phyloP scores from a whole-genome alignment of 2,113 vertebrate species.

The Oceanites oceanicus region DNA sequence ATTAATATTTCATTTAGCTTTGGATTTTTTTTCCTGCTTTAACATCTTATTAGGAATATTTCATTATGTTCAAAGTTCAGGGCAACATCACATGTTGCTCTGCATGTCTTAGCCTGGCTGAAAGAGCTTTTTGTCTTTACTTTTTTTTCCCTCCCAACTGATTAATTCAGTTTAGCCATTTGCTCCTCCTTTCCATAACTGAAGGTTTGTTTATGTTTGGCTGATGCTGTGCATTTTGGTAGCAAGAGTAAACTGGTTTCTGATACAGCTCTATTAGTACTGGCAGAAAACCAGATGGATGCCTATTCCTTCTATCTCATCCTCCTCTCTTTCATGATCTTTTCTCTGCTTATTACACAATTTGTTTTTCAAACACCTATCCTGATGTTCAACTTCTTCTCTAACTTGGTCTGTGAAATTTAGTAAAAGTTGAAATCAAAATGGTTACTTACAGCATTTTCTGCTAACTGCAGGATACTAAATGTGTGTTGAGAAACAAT shows the following conservation, averaged over 20 bases:
- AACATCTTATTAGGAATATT: not conserved
- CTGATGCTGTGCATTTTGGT: not conserved
- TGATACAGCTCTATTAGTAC: not conserved
- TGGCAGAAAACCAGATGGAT: not conserved
- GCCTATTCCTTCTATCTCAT: not conserved
- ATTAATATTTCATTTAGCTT: not conserved
- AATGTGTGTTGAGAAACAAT: not conserved
- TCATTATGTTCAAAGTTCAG: constrained; percentile 9
- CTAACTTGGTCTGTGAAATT: not conserved
- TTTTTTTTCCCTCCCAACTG: not conserved
- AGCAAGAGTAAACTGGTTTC: constrained; percentile 7
- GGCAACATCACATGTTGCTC: constrained; percentile 21
- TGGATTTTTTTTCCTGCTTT: not conserved
- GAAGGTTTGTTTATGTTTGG: constrained; percentile 6
- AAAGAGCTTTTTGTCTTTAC: constrained; percentile 37
- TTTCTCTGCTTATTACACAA: not conserved
- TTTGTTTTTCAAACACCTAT: not conserved
- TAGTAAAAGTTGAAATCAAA: not conserved
- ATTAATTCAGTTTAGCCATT: not conserved
- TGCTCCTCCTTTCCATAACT: not conserved
- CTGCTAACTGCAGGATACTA: not conserved
- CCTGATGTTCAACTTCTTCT: not conserved
- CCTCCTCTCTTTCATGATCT: not conserved
- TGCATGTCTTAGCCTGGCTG: constrained; percentile 30
- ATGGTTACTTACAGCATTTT: not conserved